Conservation (phyloP, 2,113 vertebrate species). For the Mionectes macconnelli region DNA sequence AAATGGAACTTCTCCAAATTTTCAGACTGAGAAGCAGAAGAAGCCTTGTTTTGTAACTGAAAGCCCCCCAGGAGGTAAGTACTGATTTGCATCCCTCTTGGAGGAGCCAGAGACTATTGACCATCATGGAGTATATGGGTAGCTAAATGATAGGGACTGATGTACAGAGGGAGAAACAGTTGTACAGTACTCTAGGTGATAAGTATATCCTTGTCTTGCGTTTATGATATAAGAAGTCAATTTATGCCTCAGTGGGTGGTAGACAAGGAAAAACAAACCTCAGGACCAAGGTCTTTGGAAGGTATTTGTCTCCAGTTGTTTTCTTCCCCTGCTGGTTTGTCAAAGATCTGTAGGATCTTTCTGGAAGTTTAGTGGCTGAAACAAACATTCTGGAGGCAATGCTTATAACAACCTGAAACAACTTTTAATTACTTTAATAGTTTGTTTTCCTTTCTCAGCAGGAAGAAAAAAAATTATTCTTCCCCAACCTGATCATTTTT, state of each 20-base stretch:
- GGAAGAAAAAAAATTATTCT: background rate
- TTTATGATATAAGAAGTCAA: background rate
- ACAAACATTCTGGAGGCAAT: background rate
- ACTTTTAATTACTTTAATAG: background rate
- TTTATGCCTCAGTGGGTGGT: background rate
- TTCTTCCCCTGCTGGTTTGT: background rate
- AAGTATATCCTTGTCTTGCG: background rate
- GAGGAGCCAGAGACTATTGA: background rate
- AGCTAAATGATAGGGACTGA: background rate
- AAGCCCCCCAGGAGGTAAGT: background rate
- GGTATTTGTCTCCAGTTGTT: background rate
- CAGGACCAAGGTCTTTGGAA: background rate
- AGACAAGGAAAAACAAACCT: background rate
- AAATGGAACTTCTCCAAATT: background rate
- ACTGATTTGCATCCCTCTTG: background rate
- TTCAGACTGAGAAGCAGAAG: background rate
- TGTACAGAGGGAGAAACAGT: background rate
- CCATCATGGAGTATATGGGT: background rate
- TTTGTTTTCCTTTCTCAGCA: background rate
- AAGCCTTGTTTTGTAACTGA: background rate
- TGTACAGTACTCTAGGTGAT: background rate
- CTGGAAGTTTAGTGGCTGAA: background rate
- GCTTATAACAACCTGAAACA: background rate
- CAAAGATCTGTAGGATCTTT: background rate
- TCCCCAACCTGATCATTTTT: conserved; percentile 2